phyloP scores from a whole-genome alignment of 2,113 vertebrate species.

The Oreocharis arfaki region DNA sequence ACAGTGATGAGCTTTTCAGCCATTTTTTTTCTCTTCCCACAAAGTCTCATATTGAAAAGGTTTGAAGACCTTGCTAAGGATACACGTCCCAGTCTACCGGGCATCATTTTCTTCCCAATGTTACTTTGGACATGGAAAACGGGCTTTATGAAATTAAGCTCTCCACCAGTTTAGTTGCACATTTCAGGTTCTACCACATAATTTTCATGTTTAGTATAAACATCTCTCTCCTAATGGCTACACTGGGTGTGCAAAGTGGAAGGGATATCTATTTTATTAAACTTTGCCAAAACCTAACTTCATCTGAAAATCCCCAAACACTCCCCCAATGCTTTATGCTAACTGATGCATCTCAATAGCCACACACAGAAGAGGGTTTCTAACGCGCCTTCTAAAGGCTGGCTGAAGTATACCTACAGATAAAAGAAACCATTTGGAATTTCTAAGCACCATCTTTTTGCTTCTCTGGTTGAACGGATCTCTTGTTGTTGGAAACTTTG shows the following conservation, averaged over 20 bases:
- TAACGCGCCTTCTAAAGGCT: neutral
- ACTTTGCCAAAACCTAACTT: neutral
- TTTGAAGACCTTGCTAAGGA: neutral
- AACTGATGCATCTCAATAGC: neutral
- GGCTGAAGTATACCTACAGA: neutral
- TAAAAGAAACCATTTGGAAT: neutral
- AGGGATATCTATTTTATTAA: neutral
- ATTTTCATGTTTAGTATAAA: neutral
- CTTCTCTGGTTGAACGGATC: neutral
- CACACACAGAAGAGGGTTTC: neutral
- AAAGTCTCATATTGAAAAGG: neutral
- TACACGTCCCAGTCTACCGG: neutral
- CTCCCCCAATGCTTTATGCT: neutral
- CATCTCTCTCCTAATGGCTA: neutral
- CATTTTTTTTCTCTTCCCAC: neutral
- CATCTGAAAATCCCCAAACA: neutral
- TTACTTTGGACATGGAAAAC: neutral
- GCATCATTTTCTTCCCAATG: neutral
- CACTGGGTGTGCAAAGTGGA: accelerated
- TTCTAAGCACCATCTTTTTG: neutral
- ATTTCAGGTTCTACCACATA: neutral
- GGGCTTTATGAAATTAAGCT: neutral
- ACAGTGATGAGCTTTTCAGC: neutral
- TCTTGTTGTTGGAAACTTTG: neutral
- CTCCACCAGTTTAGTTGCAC: neutral